Base-by-base conservation (phyloP, 2,797 vertebrate genomes). In the Micrastur ruficollis region DNA sequence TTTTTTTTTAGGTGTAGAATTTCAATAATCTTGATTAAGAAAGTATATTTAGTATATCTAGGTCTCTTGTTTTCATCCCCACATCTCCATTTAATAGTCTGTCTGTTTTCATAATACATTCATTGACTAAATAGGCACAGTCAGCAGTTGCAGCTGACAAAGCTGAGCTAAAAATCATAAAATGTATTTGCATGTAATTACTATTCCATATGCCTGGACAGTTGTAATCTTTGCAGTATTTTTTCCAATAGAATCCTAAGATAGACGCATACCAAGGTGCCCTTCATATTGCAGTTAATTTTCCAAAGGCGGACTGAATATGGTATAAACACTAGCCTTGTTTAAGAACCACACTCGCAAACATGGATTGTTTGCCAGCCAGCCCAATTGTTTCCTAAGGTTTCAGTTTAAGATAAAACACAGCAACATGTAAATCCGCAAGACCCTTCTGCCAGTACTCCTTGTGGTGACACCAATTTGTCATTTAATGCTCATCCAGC, bases 161-260 rank as follows among this genome's bases (percentile, higher is more conserved):
- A 95, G 67, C 74, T 70, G 44, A 94, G 40, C 23, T 92, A 72
- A 93, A 87, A 76, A 94, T 52, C 56, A 70, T 47, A 87, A 94
- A 76, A 80, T 42, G 16, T 65, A 67, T 72, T 90, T 95, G 52
- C 73, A 62, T n/a, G 14, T 38, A 91, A 89, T 94, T 90, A 90
- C n/a, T 91, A 89, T 62, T 88, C 46, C 66, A 50, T 71, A 61
- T 83, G 50, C 52, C 76, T 84, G 70, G 31, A 68, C 71, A 81
- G 68, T 6, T 52, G 26, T 25, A 91, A 75, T 66, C 70, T 79
- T 73, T 65, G 36, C 25, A 91, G 38, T 13, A 83, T 68, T 88
- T 63, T 44, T 90, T 81, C 17, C 34, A 90, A 15, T 2, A 80
- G 83, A 80, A 49, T 83, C 46, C 52, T 68, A 66, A 91, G 12